Base-by-base conservation (phyloP, 2,113 vertebrate species). In the Callospermophilus lateralis region DNA sequence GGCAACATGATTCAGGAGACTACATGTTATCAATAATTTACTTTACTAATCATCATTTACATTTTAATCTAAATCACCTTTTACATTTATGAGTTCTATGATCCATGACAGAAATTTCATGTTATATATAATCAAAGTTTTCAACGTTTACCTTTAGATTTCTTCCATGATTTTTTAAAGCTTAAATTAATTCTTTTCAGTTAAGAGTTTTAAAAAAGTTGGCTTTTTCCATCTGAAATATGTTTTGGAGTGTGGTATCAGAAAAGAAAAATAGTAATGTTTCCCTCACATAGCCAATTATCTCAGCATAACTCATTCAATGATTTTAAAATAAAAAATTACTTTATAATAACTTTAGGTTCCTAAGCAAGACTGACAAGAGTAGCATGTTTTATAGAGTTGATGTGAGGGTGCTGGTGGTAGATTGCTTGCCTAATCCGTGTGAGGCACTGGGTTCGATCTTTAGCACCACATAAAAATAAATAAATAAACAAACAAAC, bases 1-100 rank as follows among this genome's bases (percentile, higher is more conserved):
- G 70, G 76, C 22, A 30, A 76, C 37, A 22, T 9, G 53, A 28
- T 26, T 80, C 73, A 39, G 77, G 45, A 45, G 68, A 45, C 63
- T 20, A n/a, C 1, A 42, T 15, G 9, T 72, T n/a, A 61, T 28
- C 26, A 65, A 37, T 9, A 76, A 17, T 53, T 55, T 74, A 26
- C 45, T 83, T 16, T 53, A 53, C 4, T 15, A 45, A 39, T 70
- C 45, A 19, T 37, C 63, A 37, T 68, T 80, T 63, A 58, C 45
- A 42, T 95, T 94, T 92, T 58, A 77, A 68, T 68, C 86, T 68
- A 93, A 89, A 55, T 73, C 48, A 16, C 34, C 4, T 89, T 94
- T 85, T 84, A 81, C 78, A 72, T 63, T 81, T 86, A 74, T 32
- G 19, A 76, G 84, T 15, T 65, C 61, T 70, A 70, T 61, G 19